Base-by-base conservation (phyloP, 2,888 invertebrate genomes). In the Campoletis raptor region DNA sequence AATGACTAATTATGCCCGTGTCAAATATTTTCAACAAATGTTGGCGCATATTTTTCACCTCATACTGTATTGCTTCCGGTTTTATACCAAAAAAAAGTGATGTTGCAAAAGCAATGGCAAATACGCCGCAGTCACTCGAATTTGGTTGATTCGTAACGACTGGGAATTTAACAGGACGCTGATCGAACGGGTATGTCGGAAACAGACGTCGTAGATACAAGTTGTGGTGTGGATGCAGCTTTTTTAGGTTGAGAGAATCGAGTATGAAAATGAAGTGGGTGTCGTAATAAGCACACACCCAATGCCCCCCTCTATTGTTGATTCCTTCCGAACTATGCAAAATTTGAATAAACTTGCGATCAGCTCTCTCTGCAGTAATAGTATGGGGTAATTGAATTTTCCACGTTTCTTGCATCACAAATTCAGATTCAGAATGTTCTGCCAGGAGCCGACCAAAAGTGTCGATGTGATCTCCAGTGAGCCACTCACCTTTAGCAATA, bases 401-500 rank as follows among this genome's bases (percentile, higher is more conserved):
- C 73, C 74, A 74, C 18, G 74, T 74, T 48, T 52, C 74, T 52
- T 74, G 74, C 74, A 74, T 74, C 15, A 24, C 48, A 74, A 48
- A 74, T 74, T 52, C 74, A 74, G 45, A 73, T 24, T 40, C 69
- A 8, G 69, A 69, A 69, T 69, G 69, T 36, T 69, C 9, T 30
- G 30, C 30, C 30, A 30, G n/a, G n/a, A n/a, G n/a, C n/a, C n/a
- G n/a, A n/a, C n/a, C n/a, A n/a, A n/a, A n/a, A n/a, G n/a, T n/a
- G n/a, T n/a, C n/a, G n/a, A n/a, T n/a, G n/a, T n/a, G n/a, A n/a
- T n/a, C n/a, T n/a, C 70, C 70, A 69, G 70, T 69, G 8, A 69
- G 70, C 70, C 70, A 69, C 37, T 69, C 70, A 37, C 70, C 70
- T 36, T 45, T 69, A 69, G 70, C n/a, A n/a, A n/a, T n/a, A n/a